phyloP scores from a whole-genome alignment of 2,113 vertebrate genomes.

The Silurus glanis region DNA sequence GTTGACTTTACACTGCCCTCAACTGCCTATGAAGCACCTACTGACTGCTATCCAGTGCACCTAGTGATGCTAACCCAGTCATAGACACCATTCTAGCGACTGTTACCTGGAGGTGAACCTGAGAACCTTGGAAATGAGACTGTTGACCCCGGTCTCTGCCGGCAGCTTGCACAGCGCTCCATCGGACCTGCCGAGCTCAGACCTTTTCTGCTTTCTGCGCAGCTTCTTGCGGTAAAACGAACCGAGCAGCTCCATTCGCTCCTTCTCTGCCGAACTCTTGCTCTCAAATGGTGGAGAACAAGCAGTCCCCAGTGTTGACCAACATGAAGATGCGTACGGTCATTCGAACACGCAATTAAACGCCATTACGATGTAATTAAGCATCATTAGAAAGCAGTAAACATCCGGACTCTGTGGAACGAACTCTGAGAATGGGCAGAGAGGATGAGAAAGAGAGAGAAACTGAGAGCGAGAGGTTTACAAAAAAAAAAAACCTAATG shows the following conservation, averaged over 20 bases:
- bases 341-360: slow-evolving; percentile 61
- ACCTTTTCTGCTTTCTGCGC: slow-evolving; percentile 68
- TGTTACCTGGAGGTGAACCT: slow-evolving; percentile 65
- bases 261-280: not conserved
- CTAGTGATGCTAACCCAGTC: not conserved
- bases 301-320: slow-evolving; percentile 16
- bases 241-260: slow-evolving; percentile 64
- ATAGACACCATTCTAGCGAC: not conserved
- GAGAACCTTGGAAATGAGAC: slow-evolving; percentile 73
- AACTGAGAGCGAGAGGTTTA: not conserved
- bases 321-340: not conserved
- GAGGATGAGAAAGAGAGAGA: slow-evolving; percentile 5
- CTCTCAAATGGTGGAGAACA: slow-evolving; percentile 1
- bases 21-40: not conserved
- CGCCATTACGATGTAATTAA: slow-evolving; percentile 59
- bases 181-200: slow-evolving; percentile 54
- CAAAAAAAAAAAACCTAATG: slow-evolving; percentile 27
- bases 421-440: slow-evolving; percentile 13
- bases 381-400: slow-evolving; percentile 54
- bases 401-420: slow-evolving; percentile 61
- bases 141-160: slow-evolving; percentile 60
- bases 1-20: not conserved
- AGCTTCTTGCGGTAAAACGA: slow-evolving; percentile 70
- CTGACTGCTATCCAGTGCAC: not conserved
- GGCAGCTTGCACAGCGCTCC: slow-evolving; percentile 66